Conservation (phyloP, 1,140 invertebrate genomes). For the Aphis gossypii region DNA sequence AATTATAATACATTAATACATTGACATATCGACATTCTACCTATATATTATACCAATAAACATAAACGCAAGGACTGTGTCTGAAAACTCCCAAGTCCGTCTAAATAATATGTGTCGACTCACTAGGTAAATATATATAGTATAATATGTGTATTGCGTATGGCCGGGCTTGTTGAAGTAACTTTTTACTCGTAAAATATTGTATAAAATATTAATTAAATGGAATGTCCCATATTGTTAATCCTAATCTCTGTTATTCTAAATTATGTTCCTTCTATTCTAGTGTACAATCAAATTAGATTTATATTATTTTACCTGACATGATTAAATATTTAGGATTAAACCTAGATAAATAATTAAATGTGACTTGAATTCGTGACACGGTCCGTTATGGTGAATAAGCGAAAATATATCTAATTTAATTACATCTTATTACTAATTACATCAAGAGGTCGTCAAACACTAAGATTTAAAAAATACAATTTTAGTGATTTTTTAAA, state of each 20-base stretch:
- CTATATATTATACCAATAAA: background rate
- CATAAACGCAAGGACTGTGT: background rate
- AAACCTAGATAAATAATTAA: background rate
- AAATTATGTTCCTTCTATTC: background rate
- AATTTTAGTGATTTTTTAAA: no score
- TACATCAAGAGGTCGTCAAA: background rate
- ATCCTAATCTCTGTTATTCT: background rate
- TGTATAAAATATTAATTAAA: background rate
- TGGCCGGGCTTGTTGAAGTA: background rate
- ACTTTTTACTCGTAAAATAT: background rate
- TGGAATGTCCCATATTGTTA: background rate
- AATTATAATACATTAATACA: background rate
- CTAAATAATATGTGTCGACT: background rate
- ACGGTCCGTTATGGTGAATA: background rate
- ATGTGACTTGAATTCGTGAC: background rate
- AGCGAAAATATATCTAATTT: background rate
- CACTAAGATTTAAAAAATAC: background rate
- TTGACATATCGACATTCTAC: background rate
- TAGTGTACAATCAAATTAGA: background rate
- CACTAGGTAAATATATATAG: background rate
- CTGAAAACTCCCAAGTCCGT: background rate
- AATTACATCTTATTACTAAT: background rate
- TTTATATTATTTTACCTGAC: background rate
- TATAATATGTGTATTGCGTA: background rate
- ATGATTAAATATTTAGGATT: background rate